Evolutionary conservation across 2,113 vertebrate genomes (phyloP), one percentile per base, ranked within the genome.

Genomic region (Corapipo altera): DNA sequence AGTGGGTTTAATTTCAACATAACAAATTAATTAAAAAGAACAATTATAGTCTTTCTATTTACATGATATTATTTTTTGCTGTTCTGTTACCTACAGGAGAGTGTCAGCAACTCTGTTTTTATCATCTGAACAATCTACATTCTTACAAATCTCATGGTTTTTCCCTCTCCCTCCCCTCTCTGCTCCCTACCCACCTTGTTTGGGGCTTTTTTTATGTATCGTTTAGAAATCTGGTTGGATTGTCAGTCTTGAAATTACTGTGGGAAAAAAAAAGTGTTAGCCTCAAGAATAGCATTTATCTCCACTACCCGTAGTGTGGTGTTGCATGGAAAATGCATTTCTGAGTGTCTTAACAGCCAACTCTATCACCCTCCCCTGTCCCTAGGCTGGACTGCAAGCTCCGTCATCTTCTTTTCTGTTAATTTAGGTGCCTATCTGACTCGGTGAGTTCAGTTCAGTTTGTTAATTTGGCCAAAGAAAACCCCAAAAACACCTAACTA

Each of bases 401-500:
- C 26, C 33, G 83, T 79, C 44, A 15, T 14, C 22, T 51, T 62
- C 41, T 11, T 26, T 73, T 37, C 71, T 92, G 21, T 54, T 80
- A 44, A 21, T 16, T 44, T 33, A 39, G 44, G 37, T 79, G 7
- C 33, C 93, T 64, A 24, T 32, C 44, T 88, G 30, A 69, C 37
- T 37, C 23, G 10, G 27, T 14, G 27, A 57, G 19, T 12, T 9
- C 37, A 73, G 39, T 73, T 79, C 33, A 41, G 8, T 48, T 62
- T 58, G 21, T 9, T 70, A 41, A 28, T 49, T 65, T 48, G 24
- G 11, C 3, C 33, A 33, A 52, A 66, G 15, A 12, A 35, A 14
- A 8, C 2, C 11, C 8, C 12, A 33, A 27, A 64, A 52, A 0
- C 5, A 12, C 1, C 10, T 30, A 17, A 1, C 28, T 85, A 22